These are phyloP conservation scores for Laothoe populi DNA, from an alignment of 2,888 invertebrate genomes.

Conservation along the genomic window DNA sequence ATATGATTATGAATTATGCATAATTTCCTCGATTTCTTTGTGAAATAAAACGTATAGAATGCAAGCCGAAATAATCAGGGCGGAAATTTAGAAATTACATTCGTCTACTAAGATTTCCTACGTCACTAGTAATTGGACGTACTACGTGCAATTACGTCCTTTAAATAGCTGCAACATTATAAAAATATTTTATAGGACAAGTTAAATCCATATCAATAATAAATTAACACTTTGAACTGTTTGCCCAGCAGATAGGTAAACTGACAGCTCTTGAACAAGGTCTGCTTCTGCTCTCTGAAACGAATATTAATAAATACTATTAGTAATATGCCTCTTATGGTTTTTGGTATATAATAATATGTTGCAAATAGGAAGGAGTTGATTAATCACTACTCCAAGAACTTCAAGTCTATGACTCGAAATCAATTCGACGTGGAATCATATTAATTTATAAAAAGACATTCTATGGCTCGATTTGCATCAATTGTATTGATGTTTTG, in stretches of 20 bases:
- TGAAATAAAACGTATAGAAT: neutral
- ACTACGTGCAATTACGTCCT: no score
- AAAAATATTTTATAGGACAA: no score
- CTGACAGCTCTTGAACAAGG: no score
- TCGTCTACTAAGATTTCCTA: slow-evolving; percentile 5
- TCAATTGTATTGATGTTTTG: slow-evolving; percentile 17
- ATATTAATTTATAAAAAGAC: neutral
- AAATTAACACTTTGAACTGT: no score
- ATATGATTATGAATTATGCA: neutral
- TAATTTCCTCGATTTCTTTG: neutral
- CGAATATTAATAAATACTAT: no score
- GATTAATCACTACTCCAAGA: neutral
- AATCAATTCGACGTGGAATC: neutral
- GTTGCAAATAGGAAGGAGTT: no score
- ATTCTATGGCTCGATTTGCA: slow-evolving; percentile 18
- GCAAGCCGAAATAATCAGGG: neutral
- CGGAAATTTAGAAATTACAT: slow-evolving; percentile 13
- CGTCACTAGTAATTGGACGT: no score
- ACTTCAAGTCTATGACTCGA: neutral
- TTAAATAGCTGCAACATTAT: no score
- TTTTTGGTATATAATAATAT: neutral
- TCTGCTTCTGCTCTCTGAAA: no score
- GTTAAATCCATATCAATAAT: no score
- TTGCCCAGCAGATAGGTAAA: no score
- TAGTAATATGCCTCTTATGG: no score